Base-by-base conservation (phyloP, 2,888 invertebrate genomes). In the Dinocampus coccinellae region DNA sequence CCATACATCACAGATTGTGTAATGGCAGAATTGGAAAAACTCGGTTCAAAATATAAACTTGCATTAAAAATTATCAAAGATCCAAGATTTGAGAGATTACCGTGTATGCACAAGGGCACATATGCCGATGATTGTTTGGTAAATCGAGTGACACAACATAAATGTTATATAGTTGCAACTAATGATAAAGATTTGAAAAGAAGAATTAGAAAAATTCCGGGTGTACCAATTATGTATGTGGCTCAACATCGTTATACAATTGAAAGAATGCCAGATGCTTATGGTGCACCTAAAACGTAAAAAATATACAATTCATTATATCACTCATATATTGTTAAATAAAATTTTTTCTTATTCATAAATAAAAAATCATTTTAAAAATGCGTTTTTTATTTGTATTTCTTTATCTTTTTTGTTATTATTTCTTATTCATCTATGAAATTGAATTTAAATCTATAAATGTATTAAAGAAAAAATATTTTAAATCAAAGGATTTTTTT, bases 1-100 rank as follows among this genome's bases (percentile, higher is more conserved):
- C 99, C 99, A 0, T 99, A 99, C 82, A 93, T 99, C 72, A 98
- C 99, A 0, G 99, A 99, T 85, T 99, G 99, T 89, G 99, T 99
- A 0, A 90, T 98, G 83, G 99, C 94, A 13, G 99, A 99, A 88
- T 90, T 99, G 82, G 99, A 99, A 84, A 99, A 99, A 88, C 90
- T 99, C 55, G 99, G 99, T 0, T 92, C 93, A 74, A 98, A 97
- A 85, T 99, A 97, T 87, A 93, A 96, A 86, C 93, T 99, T 61
- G 99, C 99, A 0, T 89, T 99, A 78, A 93, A 94, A 82, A 97
- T 99, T 73, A 95, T 97, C 52, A 98, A 97, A 84, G 99, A 99
- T 88, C 93, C 96, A 0, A 89, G 98, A 16, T 98, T 99, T 89
- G 95, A 98, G 88, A 91, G 98, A 76, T 90, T 99, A 53, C 92